Evolutionary conservation across 2,797 vertebrate species (phyloP).

Genomic region (Molothrus aeneus): DNA sequence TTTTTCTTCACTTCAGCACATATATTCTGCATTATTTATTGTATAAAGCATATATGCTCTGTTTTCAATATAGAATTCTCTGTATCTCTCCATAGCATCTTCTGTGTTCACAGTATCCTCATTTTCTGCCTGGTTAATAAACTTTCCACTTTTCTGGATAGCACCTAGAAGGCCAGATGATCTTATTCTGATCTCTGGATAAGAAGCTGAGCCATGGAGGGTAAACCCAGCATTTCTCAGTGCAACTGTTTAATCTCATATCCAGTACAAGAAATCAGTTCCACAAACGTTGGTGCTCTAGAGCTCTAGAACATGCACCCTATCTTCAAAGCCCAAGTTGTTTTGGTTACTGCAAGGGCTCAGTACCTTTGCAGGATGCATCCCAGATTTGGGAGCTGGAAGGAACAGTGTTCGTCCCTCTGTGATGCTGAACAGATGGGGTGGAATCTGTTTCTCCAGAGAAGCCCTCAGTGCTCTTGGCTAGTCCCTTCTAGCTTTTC

Average conservation of each 20-base stretch:
- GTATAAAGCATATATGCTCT: not conserved
- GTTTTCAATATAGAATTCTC: not conserved
- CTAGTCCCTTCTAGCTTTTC: not conserved
- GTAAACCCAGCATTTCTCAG: not conserved
- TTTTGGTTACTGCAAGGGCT: not conserved
- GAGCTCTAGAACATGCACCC: not conserved
- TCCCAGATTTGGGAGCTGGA: not conserved
- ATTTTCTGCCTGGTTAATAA: not conserved
- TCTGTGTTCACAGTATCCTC: not conserved
- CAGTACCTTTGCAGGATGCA: not conserved
- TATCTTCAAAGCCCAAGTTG: not conserved
- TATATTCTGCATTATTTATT: not conserved
- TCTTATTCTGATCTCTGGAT: not conserved
- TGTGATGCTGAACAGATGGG: not conserved
- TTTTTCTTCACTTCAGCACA: not conserved
- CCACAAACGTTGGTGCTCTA: not conserved
- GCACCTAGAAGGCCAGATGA: not conserved
- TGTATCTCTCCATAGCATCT: not conserved
- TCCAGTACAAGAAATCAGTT: not conserved
- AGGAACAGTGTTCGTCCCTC: not conserved
- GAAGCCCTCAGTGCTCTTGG: not conserved
- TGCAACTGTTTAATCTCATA: not conserved
- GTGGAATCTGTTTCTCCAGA: not conserved
- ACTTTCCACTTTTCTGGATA: not conserved
- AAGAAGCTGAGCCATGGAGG: not conserved